phyloP scores from a whole-genome alignment of 2,888 invertebrate species.

The Selenia dentaria region DNA sequence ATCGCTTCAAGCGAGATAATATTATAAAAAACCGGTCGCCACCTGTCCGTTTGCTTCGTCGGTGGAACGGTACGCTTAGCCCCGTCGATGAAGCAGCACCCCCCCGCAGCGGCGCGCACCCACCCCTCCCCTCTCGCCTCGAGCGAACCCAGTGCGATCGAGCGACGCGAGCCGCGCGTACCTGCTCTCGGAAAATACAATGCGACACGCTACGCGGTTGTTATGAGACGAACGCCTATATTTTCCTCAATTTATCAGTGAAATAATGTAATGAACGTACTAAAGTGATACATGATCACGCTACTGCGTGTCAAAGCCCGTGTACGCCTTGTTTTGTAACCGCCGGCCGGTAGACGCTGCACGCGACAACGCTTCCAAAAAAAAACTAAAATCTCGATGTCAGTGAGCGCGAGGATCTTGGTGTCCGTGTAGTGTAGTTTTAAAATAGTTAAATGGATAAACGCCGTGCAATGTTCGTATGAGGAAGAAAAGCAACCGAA shows the following conservation, averaged over 20 bases:
- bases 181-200: slow-evolving; percentile 52
- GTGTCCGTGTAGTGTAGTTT: slow-evolving; percentile 80
- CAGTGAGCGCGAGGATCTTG: slow-evolving; percentile 72
- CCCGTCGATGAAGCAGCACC: slow-evolving; percentile 49
- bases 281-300: slow-evolving; percentile 84
- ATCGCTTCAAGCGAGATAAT: slow-evolving; percentile 31
- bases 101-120: slow-evolving; percentile 52
- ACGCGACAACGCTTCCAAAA: slow-evolving; percentile 81
- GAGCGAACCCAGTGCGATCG: slow-evolving; percentile 75
- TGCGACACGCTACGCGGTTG: slow-evolving; percentile 70
- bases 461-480: slow-evolving; percentile 84
- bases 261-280: slow-evolving; percentile 84
- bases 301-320: slow-evolving; percentile 80
- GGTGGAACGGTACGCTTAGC: slow-evolving; percentile 43
- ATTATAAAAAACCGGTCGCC: slow-evolving; percentile 47
- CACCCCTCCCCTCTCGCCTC: slow-evolving; percentile 51
- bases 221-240: slow-evolving; percentile 67
- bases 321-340: slow-evolving; percentile 51
- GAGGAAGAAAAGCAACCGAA: slow-evolving; percentile 83
- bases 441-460: slow-evolving; percentile 82
- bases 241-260: slow-evolving; percentile 74
- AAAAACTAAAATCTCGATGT: slow-evolving; percentile 72
- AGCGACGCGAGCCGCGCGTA: slow-evolving; percentile 74
- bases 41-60: slow-evolving; percentile 64
- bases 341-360: slow-evolving; percentile 88